Evolutionary conservation across 2,797 vertebrate genomes (phyloP), one percentile per base, ranked within the genome.

Genomic region (Sebastes steindachneri): DNA sequence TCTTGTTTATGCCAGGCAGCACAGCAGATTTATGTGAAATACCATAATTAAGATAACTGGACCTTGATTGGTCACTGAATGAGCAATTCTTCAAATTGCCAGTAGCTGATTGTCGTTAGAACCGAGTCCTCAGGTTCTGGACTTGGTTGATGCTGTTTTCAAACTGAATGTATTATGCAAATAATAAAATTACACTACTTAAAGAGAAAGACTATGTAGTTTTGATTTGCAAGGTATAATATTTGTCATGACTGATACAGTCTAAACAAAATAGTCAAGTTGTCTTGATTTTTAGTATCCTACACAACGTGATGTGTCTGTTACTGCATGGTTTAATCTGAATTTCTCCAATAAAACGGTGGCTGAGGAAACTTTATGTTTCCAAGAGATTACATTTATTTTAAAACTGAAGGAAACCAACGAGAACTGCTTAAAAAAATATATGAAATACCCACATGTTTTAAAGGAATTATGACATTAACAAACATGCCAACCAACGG

Each of bases 141-240:
- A 91, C 89, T 93, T 92, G 77, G 81, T 91, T 88, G 76, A 94
- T 29, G 77, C 81, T 90, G 89, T 95, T 95, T 91, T 93, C 84
- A 88, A 94, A 94, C 80, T 94, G 95, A 96, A 95, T 96, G 95
- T 96, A 95, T 93, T 91, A 95, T 95, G 93, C 88, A 94, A 93
- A 93, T 92, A 93, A 90, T 91, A 93, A 92, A 91, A 86, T 76
- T 2, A 89, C 78, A 92, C 72, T 65, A 89, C 73, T 86, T 72
- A 77, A 80, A 73, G 33, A 69, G n/a, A 9, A 65, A 41, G 17
- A 57, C 26, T 75, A 8, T 75, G 25, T 63, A 1, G 6, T 73
- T 77, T 75, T 53, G 4, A 58, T 82, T 45, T 45, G 19, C 17
- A 2, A 28, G 15, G 5, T 74, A 4, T 26, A 8, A 9, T 41